A percentile compares a stretch with the other conserved stretches of the same genome.
These are phyloP conservation scores for Athripsodes cinereus DNA, from an alignment of 2,888 invertebrate genomes.

Conservation along the genomic window DNA sequence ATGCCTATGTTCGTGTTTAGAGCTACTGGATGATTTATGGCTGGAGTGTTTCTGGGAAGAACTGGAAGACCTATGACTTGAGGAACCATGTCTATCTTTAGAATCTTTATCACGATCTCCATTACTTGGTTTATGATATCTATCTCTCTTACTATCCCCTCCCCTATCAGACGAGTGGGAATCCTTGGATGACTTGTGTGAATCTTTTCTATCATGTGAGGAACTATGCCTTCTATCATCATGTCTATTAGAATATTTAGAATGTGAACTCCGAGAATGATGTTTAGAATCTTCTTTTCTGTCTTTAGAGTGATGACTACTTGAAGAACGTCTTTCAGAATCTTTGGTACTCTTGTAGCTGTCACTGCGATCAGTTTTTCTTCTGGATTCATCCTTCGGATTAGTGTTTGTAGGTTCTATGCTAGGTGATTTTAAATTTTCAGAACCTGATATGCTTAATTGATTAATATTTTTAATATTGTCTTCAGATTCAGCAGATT, in stretches of 20 bases:
- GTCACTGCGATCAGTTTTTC: slow-evolving; percentile 15
- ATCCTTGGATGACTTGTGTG: slow-evolving; percentile 14
- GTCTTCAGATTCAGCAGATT: slow-evolving; percentile 12
- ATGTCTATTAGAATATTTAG: slow-evolving; percentile 19
- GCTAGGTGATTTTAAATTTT: slow-evolving; percentile 18
- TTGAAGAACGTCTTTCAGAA: slow-evolving; percentile 37
- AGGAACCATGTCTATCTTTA: slow-evolving; percentile 34
- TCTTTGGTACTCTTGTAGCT: slow-evolving; percentile 32
- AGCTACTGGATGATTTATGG: slow-evolving; percentile 23
- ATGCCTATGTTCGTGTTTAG: slow-evolving; percentile 30
- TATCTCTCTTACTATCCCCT: slow-evolving; percentile 12
- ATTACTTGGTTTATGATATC: slow-evolving; percentile 24
- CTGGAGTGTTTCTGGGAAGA: slow-evolving; percentile 25
- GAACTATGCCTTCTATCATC: slow-evolving; percentile 24
- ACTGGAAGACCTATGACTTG: slow-evolving; percentile 32
- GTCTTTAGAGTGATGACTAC: slow-evolving; percentile 28
- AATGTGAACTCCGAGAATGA: slow-evolving; percentile 33
- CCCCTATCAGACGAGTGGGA: neutral
- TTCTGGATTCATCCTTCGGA: neutral
- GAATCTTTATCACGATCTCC: slow-evolving; percentile 40
- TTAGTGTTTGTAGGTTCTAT: slow-evolving; percentile 3
- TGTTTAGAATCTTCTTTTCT: slow-evolving; percentile 40
- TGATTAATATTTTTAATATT: slow-evolving; percentile 3
- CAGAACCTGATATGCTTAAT: slow-evolving; percentile 10
- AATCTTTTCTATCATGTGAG: slow-evolving; percentile 22